Evolutionary conservation across 2,888 invertebrate genomes (phyloP), one percentile per base, ranked within the genome.

Genomic region (Mantis religiosa): DNA sequence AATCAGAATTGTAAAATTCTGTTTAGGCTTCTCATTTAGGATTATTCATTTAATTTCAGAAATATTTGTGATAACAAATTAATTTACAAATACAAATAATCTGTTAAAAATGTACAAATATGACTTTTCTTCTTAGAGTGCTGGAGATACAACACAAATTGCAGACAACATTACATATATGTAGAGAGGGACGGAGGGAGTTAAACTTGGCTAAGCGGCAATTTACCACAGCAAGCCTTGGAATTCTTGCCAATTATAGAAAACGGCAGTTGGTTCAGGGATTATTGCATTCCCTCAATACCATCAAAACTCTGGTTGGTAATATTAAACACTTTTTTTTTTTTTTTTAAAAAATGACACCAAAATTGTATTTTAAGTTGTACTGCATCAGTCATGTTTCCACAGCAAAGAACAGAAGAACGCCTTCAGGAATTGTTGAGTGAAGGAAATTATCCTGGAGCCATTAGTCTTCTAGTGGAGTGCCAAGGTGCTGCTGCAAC

Each of bases 231-330:
- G 96, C 97, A 85, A 97, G 98, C 92, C 95, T 99, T 89, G 97
- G 97, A 34, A 97, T 99, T 90, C 94, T 99, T 85, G 97, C 98
- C 0, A 98, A 98, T 93, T 98, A 98, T 92, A 94, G 97, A 86
- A 98, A 98, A 93, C 94, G 98, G 88, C 98, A 98, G 92, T 95
- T 97, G 89, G 95, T 98, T 9, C 95, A 96, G 90, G 96, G 96
- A 88, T 94, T 99, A 0, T 94, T 99, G 1, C 96, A 96, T 91
- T 97, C 97, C 30, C 93, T 99, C 82, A 94, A 95, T 90, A 96
- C 96, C 81, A 97, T 98, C 34, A 97, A 97, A 93, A 96, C 97
- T 90, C 93, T 98, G 93, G 96, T 96, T 93, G 93, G 94, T 92
- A 88, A 89, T 88, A n/a, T 25, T 83, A 8, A 15, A 41, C 7